Conservation (phyloP, 1,140 invertebrate species). For the Penaeus indicus region DNA sequence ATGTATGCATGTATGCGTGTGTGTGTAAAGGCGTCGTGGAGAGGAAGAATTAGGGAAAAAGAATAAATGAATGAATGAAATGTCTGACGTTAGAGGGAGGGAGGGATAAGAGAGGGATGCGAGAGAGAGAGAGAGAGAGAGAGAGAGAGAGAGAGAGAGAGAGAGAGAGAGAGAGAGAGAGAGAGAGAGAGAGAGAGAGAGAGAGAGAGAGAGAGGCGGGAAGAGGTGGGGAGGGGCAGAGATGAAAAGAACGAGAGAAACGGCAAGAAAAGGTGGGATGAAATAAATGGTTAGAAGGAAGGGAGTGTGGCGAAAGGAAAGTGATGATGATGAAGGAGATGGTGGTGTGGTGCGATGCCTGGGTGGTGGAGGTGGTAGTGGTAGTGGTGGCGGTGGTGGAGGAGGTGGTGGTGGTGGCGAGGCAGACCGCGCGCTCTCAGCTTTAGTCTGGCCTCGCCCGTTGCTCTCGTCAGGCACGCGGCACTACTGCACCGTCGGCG, state of each 20-base stretch:
- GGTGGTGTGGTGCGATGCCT: neutral
- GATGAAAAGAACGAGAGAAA: slow-evolving; percentile 1
- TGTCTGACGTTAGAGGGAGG: neutral
- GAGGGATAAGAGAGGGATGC: neutral
- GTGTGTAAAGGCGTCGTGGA: no score
- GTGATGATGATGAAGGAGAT: neutral
- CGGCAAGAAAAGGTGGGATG: neutral
- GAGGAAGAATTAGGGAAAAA: neutral
- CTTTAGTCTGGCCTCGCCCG: slow-evolving; percentile 52
- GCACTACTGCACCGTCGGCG: neutral
- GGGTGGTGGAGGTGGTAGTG: neutral
- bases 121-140: slow-evolving; percentile 36
- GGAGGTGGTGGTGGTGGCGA: neutral
- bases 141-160: slow-evolving; percentile 23
- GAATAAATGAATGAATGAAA: neutral
- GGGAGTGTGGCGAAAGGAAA: neutral
- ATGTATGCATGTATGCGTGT: neutral
- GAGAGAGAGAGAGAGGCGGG: neutral
- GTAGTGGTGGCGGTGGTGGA: neutral
- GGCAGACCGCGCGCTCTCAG: slow-evolving; percentile 29
- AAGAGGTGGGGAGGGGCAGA: neutral
- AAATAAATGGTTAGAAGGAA: neutral
- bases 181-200: neutral
- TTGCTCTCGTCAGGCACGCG: slow-evolving; percentile 9
- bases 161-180: neutral